Evolutionary conservation across 30 jellyfish, hydroid and myxozoan genomes (phyloP).

Genomic region (Rhopilema esculentum): DNA sequence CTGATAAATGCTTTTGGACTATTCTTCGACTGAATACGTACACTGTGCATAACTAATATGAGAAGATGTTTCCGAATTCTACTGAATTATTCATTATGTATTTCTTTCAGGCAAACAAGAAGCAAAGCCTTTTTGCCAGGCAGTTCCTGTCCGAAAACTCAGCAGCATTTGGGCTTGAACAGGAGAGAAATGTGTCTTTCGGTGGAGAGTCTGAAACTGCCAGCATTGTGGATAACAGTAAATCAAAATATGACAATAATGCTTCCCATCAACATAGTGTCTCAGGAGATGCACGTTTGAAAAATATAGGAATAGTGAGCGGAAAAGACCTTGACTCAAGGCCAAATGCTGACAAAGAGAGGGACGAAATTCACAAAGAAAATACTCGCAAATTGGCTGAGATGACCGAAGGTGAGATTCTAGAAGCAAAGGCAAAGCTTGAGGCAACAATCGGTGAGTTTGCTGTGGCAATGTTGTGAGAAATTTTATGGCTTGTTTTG

Average conservation of each 20-base stretch:
- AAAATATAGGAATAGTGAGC: not conserved
- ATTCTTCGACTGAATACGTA: no score
- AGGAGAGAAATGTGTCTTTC: not conserved
- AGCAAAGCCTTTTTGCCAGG: slow-evolving; percentile 81
- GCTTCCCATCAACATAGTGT: not conserved
- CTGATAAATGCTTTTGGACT: no score
- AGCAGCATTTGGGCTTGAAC: slow-evolving; percentile 43
- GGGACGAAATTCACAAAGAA: slow-evolving; percentile 58
- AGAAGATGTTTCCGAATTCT: no score
- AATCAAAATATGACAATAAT: not conserved
- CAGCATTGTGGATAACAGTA: not conserved
- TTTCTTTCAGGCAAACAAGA: slow-evolving; percentile 3
- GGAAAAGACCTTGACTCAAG: slow-evolving; percentile 16
- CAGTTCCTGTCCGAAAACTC: slow-evolving; percentile 34
- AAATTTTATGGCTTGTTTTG: no score
- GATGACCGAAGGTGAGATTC: slow-evolving; percentile 64
- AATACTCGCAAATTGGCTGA: slow-evolving; percentile 35
- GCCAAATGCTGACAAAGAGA: not conserved
- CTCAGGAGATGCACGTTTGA: not conserved
- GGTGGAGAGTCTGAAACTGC: not conserved
- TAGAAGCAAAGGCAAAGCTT: slow-evolving; percentile 65
- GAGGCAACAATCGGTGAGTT: slow-evolving; percentile 71
- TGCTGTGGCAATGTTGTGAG: no score
- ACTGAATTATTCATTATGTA: no score
- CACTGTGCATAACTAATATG: no score